Conservation (phyloP, 2,113 vertebrate genomes). For the Lagopus muta region DNA sequence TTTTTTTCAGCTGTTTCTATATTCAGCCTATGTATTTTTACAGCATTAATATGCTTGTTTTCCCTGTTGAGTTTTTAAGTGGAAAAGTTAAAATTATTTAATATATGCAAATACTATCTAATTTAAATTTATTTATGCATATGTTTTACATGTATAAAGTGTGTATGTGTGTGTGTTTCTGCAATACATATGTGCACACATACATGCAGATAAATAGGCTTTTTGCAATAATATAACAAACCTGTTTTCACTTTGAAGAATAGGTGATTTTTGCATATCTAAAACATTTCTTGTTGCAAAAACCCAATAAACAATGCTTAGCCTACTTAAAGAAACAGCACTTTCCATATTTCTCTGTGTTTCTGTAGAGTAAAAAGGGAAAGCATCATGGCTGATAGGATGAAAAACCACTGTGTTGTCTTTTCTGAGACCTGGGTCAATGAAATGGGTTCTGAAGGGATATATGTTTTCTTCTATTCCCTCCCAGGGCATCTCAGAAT, state of each 20-base stretch:
- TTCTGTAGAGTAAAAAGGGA: neutral
- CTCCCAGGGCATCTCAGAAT: neutral
- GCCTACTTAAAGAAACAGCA: neutral
- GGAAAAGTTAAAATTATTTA: neutral
- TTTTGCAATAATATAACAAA: neutral
- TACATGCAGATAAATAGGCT: neutral
- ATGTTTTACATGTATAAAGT: neutral
- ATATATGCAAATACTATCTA: neutral
- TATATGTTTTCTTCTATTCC: neutral
- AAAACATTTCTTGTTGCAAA: neutral
- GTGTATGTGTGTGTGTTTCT: neutral
- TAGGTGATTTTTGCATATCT: neutral
- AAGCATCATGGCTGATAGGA: neutral
- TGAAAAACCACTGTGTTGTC: neutral
- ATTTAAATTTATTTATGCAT: neutral
- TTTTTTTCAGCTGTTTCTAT: constrained; percentile 36
- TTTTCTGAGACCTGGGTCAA: neutral
- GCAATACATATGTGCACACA: neutral
- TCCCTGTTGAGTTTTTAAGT: neutral
- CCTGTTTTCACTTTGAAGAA: neutral
- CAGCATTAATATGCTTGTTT: neutral
- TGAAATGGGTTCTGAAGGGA: neutral
- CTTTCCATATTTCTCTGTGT: neutral
- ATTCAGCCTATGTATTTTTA: neutral
- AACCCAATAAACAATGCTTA: neutral